Evolutionary conservation across 2,113 vertebrate genomes (phyloP), one percentile per base, ranked within the genome.

Genomic region (Microtus oregoni): DNA sequence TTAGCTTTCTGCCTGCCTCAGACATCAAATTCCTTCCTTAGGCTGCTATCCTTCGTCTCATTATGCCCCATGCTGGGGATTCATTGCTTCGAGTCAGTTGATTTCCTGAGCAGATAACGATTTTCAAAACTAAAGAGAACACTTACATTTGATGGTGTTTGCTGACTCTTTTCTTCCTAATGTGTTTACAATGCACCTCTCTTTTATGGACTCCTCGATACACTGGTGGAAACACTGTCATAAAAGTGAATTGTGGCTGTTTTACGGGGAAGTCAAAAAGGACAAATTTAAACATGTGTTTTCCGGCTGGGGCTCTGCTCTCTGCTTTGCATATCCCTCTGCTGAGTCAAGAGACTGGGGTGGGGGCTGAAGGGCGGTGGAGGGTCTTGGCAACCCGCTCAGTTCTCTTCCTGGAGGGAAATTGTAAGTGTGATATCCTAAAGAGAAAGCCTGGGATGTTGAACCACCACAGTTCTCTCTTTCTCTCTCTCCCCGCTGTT

Each of bases 191-290:
- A 47, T 58, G 86, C 86, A 47, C 58, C 44, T 83, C 85, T 93
- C 90, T 93, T 88, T 97, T 97, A 98, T 86, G 86, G 92, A 95
- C 83, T 92, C 81, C 85, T 94, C 94, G 94, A 98, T 96, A 96
- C 1, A 77, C n/a, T 15, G 76, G 77, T 92, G 96, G 93, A 96
- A 97, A 94, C 5, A 1, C 87, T 89, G 94, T 97, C 97, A 97
- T 95, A 97, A 98, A 98, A 50, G 78, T 82, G 89, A 98, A 97
- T 90, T 96, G 96, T 82, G 77, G 76, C 81, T 89, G 96, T 86
- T 97, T 97, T 92, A 90, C 73, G 92, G 95, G 81, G 85, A 97
- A 95, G 95, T 30, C 63, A 65, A 94, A 95, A 95, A 92, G 68
- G 77, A 65, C 20, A 95, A 52, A 47, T 73, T 94, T 93, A 3